These are phyloP conservation scores for Halichoerus grypus DNA, from an alignment of 2,113 vertebrate genomes.

Conservation along the genomic window DNA sequence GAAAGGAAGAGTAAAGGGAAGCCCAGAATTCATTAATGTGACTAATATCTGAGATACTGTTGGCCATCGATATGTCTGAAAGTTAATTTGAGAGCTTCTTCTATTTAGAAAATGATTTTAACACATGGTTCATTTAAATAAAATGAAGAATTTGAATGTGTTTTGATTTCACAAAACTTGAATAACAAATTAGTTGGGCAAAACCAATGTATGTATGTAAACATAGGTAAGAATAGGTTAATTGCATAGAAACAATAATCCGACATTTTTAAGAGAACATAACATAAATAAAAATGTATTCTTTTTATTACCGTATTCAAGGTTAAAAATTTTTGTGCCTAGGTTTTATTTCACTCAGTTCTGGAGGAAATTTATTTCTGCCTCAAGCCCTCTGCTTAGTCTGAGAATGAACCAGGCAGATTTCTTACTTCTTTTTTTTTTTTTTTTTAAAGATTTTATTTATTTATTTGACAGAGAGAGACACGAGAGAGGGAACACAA, in stretches of 20 bases:
- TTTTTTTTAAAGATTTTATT: too few relatives aligned
- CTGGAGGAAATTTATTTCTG: neutral
- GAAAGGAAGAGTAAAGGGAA: constrained; percentile 52
- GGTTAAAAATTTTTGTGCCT: neutral
- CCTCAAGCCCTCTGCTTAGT: neutral
- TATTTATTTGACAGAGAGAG: too few relatives aligned
- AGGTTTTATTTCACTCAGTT: constrained; percentile 2
- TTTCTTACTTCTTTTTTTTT: neutral
- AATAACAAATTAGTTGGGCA: neutral
- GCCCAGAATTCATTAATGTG: neutral
- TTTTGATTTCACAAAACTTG: constrained; percentile 41
- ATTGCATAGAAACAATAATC: constrained; percentile 15
- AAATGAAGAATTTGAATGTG: neutral
- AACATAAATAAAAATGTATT: constrained; percentile 7
- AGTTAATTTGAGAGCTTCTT: neutral
- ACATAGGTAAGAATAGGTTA: constrained; percentile 22
- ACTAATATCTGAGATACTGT: neutral
- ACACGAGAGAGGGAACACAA: too few relatives aligned
- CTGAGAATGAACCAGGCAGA: neutral
- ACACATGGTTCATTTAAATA: constrained; percentile 49
- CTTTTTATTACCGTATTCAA: constrained; percentile 25
- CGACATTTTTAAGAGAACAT: neutral
- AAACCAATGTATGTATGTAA: constrained; percentile 38
- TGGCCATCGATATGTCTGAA: neutral
- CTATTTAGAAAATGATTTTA: constrained; percentile 51